A percentile compares a stretch with the other conserved stretches of the same genome.
Conservation (phyloP, 2,888 invertebrate genomes). For the Coecobrya sp. region DNA sequence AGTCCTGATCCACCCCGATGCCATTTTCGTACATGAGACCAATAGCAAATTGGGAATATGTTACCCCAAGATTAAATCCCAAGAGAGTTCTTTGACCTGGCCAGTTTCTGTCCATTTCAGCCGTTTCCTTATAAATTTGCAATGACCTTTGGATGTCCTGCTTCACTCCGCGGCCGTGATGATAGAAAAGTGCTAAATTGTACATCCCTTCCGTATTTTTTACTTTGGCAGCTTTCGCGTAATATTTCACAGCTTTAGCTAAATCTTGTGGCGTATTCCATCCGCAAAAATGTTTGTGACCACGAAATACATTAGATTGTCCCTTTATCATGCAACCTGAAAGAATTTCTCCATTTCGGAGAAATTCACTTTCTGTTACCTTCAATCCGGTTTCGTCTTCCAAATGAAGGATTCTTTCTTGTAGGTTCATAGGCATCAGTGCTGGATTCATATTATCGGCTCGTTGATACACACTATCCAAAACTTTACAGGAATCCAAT, state of each 20-base stretch:
- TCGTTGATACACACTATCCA: slow-evolving; percentile 15
- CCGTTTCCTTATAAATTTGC: background rate
- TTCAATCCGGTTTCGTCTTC: slow-evolving; percentile 8
- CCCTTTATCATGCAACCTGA: background rate
- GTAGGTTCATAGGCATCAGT: background rate
- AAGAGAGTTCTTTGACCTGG: background rate
- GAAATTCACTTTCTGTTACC: background rate
- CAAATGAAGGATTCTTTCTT: background rate
- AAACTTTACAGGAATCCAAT: slow-evolving; percentile 19
- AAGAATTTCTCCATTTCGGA: background rate
- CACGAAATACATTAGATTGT: background rate
- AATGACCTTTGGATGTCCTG: slow-evolving; percentile 18
- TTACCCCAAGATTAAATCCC: slow-evolving; percentile 19
- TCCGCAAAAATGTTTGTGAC: background rate
- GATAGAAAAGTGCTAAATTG: slow-evolving; percentile 56
- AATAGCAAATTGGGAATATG: slow-evolving; percentile 40
- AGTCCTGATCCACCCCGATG: slow-evolving; percentile 7
- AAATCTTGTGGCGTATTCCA: slow-evolving; percentile 35
- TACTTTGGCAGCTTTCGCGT: slow-evolving; percentile 67
- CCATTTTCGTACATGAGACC: slow-evolving; percentile 46
- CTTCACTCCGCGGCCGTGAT: slow-evolving; percentile 71
- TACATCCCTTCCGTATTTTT: slow-evolving; percentile 78
- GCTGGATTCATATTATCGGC: slow-evolving; percentile 61
- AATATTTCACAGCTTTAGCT: slow-evolving; percentile 72
- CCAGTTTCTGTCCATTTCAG: background rate